Evolutionary conservation across 2,797 vertebrate genomes (phyloP).

Genomic region (Decapterus maruadsi): DNA sequence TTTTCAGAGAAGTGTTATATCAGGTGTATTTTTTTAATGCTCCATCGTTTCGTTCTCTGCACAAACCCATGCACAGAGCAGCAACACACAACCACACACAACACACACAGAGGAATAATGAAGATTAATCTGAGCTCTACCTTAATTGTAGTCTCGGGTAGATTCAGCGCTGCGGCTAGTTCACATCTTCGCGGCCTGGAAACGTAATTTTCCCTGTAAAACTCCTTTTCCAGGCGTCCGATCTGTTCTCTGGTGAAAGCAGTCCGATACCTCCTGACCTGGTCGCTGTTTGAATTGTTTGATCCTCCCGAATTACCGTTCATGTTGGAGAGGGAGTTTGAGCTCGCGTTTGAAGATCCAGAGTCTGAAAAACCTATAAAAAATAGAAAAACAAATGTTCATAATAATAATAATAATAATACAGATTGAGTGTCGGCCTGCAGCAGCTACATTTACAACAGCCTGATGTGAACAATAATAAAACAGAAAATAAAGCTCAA

Average conservation of each 20-base stretch:
- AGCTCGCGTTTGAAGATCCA: slow-evolving; percentile 88
- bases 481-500: neutral
- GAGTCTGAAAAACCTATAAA: slow-evolving; percentile 92
- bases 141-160: slow-evolving; percentile 99
- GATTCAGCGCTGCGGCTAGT: slow-evolving; percentile 95
- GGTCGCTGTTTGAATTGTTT: slow-evolving; percentile 89
- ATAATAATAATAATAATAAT: neutral
- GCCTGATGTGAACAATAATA: neutral
- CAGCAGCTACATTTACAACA: neutral
- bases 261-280: slow-evolving; percentile 92
- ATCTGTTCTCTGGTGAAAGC: slow-evolving; percentile 91
- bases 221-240: slow-evolving; percentile 89
- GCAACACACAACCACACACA: too few species aligned
- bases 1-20: slow-evolving; percentile 4
- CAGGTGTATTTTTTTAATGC: neutral
- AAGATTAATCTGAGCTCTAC: slow-evolving; percentile 74
- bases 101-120: slow-evolving; percentile 36
- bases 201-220: slow-evolving; percentile 93
- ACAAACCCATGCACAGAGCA: slow-evolving; percentile 8
- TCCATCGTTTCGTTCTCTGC: neutral
- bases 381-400: neutral
- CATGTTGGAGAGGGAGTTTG: slow-evolving; percentile 88
- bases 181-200: slow-evolving; percentile 97
- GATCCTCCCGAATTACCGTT: slow-evolving; percentile 90
- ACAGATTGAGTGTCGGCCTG: neutral